phyloP scores from a whole-genome alignment of 2,888 invertebrate species.

The Apodemia hepburni region DNA sequence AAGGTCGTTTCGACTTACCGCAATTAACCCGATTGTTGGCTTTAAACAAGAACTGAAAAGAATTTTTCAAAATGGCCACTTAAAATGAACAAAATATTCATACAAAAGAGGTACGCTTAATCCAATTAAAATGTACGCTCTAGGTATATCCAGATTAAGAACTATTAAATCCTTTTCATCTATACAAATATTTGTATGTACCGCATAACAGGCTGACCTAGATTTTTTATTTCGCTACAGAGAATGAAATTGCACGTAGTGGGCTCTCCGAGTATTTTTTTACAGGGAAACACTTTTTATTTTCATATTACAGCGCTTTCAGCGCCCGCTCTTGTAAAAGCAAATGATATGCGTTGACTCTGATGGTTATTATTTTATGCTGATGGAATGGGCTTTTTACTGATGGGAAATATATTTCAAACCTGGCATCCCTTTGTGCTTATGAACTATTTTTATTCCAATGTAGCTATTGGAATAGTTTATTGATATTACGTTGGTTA shows the following conservation, averaged over 20 bases:
- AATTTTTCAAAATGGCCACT: no score
- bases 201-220: conserved; percentile 57
- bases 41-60: no score
- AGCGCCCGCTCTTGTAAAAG: conserved; percentile 23
- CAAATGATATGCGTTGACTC: conserved; percentile 33
- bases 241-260: conserved; percentile 73
- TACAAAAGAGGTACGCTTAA: background rate
- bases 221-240: conserved; percentile 72
- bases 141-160: conserved; percentile 39
- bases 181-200: conserved; percentile 45
- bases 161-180: conserved; percentile 36
- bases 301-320: conserved; percentile 46
- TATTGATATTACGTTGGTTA: conserved; percentile 6
- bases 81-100: no score
- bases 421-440: conserved; percentile 12
- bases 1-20: no score
- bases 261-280: conserved; percentile 45
- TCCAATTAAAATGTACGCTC: background rate
- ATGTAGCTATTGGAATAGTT: background rate
- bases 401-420: conserved; percentile 13
- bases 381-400: conserved; percentile 37
- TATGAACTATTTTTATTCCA: conserved; percentile 14
- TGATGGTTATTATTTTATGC: conserved; percentile 35
- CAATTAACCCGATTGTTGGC: no score
- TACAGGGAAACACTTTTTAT: conserved; percentile 54